A percentile compares a stretch with the other conserved stretches of the same genome.
Evolutionary conservation across 2,888 invertebrate species (phyloP).

Genomic region (Pegoplata infirma): DNA sequence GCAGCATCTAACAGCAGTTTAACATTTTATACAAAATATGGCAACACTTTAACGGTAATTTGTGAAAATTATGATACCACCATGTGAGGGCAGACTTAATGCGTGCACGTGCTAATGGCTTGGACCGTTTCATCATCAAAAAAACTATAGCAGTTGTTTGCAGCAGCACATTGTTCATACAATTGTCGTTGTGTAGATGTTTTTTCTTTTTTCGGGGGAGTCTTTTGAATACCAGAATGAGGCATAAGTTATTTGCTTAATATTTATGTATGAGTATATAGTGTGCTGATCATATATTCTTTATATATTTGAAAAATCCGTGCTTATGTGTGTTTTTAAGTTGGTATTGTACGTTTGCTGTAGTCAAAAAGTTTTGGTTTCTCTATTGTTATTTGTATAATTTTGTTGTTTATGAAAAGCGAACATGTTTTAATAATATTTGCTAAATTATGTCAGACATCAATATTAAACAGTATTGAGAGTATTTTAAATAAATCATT

Average conservation of each 20-base stretch:
- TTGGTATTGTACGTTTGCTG: slow-evolving; percentile 31
- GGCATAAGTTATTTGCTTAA: slow-evolving; percentile 28
- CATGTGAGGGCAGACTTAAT: slow-evolving; percentile 68
- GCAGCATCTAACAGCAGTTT: slow-evolving; percentile 10
- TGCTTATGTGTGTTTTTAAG: slow-evolving; percentile 33
- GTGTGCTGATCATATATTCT: slow-evolving; percentile 40
- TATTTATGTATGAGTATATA: slow-evolving; percentile 6
- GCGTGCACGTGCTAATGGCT: slow-evolving; percentile 78
- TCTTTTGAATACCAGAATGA: not conserved
- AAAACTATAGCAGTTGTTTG: not conserved
- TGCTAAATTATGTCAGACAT: not conserved
- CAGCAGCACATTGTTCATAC: slow-evolving; percentile 19
- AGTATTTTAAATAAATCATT: slow-evolving; percentile 1
- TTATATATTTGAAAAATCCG: slow-evolving; percentile 59
- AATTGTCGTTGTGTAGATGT: not conserved
- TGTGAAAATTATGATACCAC: slow-evolving; percentile 73
- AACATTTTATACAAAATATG: slow-evolving; percentile 63
- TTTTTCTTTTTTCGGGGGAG: not conserved
- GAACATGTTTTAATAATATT: not conserved
- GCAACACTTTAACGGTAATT: slow-evolving; percentile 72
- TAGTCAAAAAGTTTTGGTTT: not conserved
- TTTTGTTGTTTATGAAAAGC: slow-evolving; percentile 16
- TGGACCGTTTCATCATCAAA: slow-evolving; percentile 64
- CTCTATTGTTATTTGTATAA: slow-evolving; percentile 19
- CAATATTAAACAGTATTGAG: not conserved